Evolutionary conservation across 2,797 vertebrate species (phyloP).

Genomic region (Anomalospiza imberbis): DNA sequence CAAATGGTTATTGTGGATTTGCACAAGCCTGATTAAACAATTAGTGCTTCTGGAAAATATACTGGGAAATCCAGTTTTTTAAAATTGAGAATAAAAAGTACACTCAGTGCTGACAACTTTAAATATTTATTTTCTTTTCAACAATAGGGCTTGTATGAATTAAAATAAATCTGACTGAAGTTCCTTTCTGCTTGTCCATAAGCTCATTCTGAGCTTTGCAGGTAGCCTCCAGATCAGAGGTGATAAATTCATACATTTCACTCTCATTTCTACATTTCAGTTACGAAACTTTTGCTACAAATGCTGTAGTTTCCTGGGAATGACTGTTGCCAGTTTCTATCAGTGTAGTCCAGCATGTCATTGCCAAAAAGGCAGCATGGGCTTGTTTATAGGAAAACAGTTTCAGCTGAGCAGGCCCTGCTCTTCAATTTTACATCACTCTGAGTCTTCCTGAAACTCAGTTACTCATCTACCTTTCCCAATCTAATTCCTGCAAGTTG

Average conservation of each 20-base stretch:
- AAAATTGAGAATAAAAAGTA: neutral
- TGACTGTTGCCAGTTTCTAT: neutral
- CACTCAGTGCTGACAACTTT: neutral
- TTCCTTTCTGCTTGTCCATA: neutral
- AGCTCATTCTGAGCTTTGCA: neutral
- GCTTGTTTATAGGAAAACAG: neutral
- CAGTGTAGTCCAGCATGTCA: neutral
- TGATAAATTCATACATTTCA: rapidly evolving
- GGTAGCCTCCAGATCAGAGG: neutral
- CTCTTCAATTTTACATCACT: neutral
- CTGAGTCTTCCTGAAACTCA: neutral
- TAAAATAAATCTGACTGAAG: neutral
- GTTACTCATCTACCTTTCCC: neutral
- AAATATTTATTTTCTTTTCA: neutral
- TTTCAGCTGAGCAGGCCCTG: neutral
- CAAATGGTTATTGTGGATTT: neutral
- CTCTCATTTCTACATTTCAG: neutral
- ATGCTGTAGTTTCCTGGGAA: neutral
- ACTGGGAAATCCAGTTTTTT: neutral
- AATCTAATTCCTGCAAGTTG: neutral
- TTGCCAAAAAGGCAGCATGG: neutral
- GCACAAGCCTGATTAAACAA: neutral
- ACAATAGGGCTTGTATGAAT: neutral
- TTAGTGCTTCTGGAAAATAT: neutral
- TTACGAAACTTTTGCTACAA: neutral